Percentiles rank a stretch among this genome's conserved stretches.
Conservation (phyloP, 2,888 invertebrate species). For the Perdita meconis region DNA sequence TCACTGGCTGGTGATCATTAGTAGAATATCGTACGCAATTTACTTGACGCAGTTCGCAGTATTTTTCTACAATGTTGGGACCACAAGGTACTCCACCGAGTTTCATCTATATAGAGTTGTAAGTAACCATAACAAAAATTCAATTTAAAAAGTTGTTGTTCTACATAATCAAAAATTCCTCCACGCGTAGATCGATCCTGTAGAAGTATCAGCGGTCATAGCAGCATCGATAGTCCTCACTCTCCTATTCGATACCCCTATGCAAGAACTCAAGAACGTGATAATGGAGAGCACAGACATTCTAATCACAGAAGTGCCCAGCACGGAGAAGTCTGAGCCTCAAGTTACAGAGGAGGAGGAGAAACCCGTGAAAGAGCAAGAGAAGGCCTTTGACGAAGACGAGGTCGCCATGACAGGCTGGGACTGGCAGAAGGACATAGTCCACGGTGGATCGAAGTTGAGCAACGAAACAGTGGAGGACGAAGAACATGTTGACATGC, state of each 20-base stretch:
- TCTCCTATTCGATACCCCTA: slow-evolving; percentile 88
- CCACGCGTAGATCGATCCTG: slow-evolving; percentile 85
- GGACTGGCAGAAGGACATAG: slow-evolving; percentile 56
- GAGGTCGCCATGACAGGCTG: slow-evolving; percentile 49
- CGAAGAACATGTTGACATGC: slow-evolving; percentile 47
- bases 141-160: background rate
- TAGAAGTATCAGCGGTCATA: slow-evolving; percentile 86
- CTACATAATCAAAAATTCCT: background rate
- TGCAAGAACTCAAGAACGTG: slow-evolving; percentile 86
- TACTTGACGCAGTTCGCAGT: slow-evolving; percentile 89
- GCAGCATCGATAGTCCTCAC: slow-evolving; percentile 86
- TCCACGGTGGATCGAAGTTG: background rate
- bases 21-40: slow-evolving; percentile 88
- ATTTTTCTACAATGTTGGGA: slow-evolving; percentile 88
- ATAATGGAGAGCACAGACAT: slow-evolving; percentile 80
- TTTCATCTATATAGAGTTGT: slow-evolving; percentile 87
- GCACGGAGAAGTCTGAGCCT: background rate
- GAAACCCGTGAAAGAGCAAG: slow-evolving; percentile 40
- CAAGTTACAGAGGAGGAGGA: slow-evolving; percentile 17
- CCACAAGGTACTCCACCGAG: slow-evolving; percentile 86
- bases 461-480: slow-evolving; percentile 42
- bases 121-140: slow-evolving; percentile 74
- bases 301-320: slow-evolving; percentile 26
- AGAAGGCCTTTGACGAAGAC: slow-evolving; percentile 60
- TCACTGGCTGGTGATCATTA: slow-evolving; percentile 87